Base-by-base conservation (phyloP, 2,888 invertebrate genomes). In the Allophyes oxyacanthae region DNA sequence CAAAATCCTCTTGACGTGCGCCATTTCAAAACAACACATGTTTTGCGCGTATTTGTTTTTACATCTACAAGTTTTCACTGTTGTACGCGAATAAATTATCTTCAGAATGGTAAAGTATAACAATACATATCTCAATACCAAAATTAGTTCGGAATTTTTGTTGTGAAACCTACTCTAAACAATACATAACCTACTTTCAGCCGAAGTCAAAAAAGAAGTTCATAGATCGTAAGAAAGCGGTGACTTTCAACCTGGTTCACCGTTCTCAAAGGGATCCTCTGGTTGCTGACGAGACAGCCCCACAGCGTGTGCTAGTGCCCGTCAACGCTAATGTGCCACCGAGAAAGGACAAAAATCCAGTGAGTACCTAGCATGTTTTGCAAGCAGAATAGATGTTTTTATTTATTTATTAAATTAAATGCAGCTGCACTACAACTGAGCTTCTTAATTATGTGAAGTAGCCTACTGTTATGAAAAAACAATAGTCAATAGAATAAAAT, bases 211-310 rank as follows among this genome's bases (percentile, higher is more conserved):
- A 95, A 82, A 97, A 96, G 88, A 97, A 96, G 82, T 99, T 99
- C 83, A 98, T 99, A 78, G 97, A 99, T 84, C 97, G 97, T 77
- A 98, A 98, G 85, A 97, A 97, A 82, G 96, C 98, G 0, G 97
- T 98, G 15, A 98, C 98, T 0, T 99, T 99, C 85, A 97, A 97
- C 82, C 90, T 99, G 67, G 98, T 99, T 0, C 98, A 99, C 84
- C 95, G 99, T 83, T 98, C 98, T 81, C 99, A 99, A 88, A 96
- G 96, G 80, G 99, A 99, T 95, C 99, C 99, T 0, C 88, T 99
- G 46, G 95, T 96, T 0, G 97, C 97, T 0, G 98, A 99, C 88
- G 98, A 98, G 84, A 97, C 94, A 48, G 98, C 98, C 0, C 98
- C 99, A 0, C 97, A 99, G 83, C 95, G 96, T 74, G 99, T 99